Conservation (phyloP, 2,888 invertebrate species). For the Opisthograptis luteolata region DNA sequence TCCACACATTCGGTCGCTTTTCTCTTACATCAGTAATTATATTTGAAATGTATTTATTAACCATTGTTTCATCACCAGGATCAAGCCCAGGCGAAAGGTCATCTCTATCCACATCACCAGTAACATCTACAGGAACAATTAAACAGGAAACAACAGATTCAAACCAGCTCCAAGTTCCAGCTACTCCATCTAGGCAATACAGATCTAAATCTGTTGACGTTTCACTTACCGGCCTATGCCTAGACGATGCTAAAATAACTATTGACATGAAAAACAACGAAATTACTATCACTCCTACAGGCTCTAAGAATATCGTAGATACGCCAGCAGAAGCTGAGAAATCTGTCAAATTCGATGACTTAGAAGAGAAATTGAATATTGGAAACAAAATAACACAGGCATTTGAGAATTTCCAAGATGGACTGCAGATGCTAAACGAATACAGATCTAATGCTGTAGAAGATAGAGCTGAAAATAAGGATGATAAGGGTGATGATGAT, state of each 20-base stretch:
- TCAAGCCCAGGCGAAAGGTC: slow-evolving; percentile 77
- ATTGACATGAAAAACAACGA: slow-evolving; percentile 74
- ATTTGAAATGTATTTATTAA: slow-evolving; percentile 39
- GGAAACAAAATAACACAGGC: slow-evolving; percentile 67
- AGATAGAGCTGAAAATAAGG: slow-evolving; percentile 36
- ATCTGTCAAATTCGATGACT: slow-evolving; percentile 55
- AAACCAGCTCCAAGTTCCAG: slow-evolving; percentile 69
- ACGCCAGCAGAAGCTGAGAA: slow-evolving; percentile 29
- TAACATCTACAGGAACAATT: slow-evolving; percentile 59
- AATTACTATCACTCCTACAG: slow-evolving; percentile 74
- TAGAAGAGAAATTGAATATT: slow-evolving; percentile 68
- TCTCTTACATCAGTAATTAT: neutral
- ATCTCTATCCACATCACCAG: slow-evolving; percentile 71
- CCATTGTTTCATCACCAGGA: slow-evolving; percentile 60
- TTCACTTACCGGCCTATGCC: slow-evolving; percentile 62
- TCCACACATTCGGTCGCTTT: neutral
- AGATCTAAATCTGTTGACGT: slow-evolving; percentile 85
- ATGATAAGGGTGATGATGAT: slow-evolving; percentile 50
- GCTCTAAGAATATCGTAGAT: slow-evolving; percentile 53
- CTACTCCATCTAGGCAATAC: slow-evolving; percentile 69
- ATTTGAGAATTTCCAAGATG: slow-evolving; percentile 72
- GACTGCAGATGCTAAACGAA: slow-evolving; percentile 63
- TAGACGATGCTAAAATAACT: slow-evolving; percentile 73
- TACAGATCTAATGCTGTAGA: slow-evolving; percentile 49
- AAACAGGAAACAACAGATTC: slow-evolving; percentile 62